Evolutionary conservation across 2,888 invertebrate genomes (phyloP).

Genomic region (Patella caerulea): DNA sequence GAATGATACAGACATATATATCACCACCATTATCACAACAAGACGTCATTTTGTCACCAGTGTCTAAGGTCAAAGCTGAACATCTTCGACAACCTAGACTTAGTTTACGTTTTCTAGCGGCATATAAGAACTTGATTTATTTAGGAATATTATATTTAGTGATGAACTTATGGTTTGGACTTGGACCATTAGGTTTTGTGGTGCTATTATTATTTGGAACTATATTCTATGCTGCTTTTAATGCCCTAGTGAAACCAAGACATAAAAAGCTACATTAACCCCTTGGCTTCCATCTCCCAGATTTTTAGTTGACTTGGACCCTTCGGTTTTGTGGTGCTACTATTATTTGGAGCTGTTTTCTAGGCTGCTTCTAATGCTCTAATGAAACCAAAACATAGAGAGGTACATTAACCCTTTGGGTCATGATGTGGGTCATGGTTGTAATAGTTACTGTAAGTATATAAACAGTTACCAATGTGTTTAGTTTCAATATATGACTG

Average conservation of each 20-base stretch:
- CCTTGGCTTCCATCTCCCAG: too few relatives aligned
- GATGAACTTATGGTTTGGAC: slow-evolving; percentile 43
- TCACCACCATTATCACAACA: slow-evolving; percentile 66
- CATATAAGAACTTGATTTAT: slow-evolving; percentile 77
- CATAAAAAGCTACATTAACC: too few relatives aligned
- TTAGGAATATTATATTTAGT: slow-evolving; percentile 73
- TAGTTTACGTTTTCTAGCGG: slow-evolving; percentile 77
- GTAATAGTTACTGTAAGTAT: too few relatives aligned
- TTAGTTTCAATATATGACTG: too few relatives aligned
- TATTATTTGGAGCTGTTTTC: slow-evolving; percentile 38
- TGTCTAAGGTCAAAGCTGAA: slow-evolving; percentile 35
- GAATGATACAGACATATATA: slow-evolving; percentile 56
- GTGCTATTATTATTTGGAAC: slow-evolving; percentile 42
- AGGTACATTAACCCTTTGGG: too few relatives aligned
- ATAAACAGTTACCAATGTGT: too few relatives aligned
- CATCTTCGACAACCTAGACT: slow-evolving; percentile 53
- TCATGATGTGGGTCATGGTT: too few relatives aligned
- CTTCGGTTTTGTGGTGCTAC: slow-evolving; percentile 46
- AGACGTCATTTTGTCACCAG: slow-evolving; percentile 63
- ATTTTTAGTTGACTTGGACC: slow-evolving; percentile 44
- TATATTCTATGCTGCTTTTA: slow-evolving; percentile 47
- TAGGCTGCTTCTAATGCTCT: slow-evolving; percentile 49
- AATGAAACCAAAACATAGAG: slow-evolving; percentile 1
- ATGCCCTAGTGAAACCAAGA: slow-evolving; percentile 33
- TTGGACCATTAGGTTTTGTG: slow-evolving; percentile 51